phyloP scores from a whole-genome alignment of 2,113 vertebrate genomes.

The Dasypus novemcinctus region DNA sequence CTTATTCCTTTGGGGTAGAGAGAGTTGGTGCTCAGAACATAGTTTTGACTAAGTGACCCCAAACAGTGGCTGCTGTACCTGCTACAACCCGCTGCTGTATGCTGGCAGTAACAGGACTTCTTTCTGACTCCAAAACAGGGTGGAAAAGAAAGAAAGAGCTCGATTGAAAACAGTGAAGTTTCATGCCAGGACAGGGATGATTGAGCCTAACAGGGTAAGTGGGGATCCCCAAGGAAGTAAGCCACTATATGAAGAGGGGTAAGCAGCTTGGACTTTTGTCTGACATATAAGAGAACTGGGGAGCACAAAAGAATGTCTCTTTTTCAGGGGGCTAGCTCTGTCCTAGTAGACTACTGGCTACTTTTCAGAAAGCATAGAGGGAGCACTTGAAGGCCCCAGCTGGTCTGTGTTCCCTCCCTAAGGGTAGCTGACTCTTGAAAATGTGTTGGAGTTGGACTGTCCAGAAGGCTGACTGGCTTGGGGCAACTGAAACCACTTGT shows the following conservation, averaged over 20 bases:
- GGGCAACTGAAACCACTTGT: background rate
- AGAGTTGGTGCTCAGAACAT: background rate
- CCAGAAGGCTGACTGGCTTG: slow-evolving; percentile 36
- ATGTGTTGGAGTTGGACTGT: background rate
- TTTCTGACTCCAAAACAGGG: slow-evolving; percentile 79
- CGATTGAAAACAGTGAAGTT: slow-evolving; percentile 99
- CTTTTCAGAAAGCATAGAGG: slow-evolving; percentile 49
- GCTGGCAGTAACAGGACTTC: slow-evolving; percentile 46
- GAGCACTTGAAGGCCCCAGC: background rate
- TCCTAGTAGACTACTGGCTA: slow-evolving; percentile 23
- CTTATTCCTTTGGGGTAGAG: slow-evolving; percentile 21
- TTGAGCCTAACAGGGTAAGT: slow-evolving; percentile 98
- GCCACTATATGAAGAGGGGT: background rate
- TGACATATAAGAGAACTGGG: slow-evolving; percentile 16
- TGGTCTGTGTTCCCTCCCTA: background rate
- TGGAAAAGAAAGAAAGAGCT: slow-evolving; percentile 97
- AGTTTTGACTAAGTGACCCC: background rate
- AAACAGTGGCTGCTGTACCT: background rate
- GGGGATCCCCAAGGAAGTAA: slow-evolving; percentile 44
- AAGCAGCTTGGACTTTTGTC: slow-evolving; percentile 34
- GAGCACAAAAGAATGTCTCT: background rate
- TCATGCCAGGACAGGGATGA: slow-evolving; percentile 98
- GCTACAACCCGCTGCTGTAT: background rate
- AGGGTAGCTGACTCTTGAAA: slow-evolving; percentile 29
- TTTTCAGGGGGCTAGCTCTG: slow-evolving; percentile 48